These are phyloP conservation scores for Chironomus tentans DNA, from an alignment of 2,888 invertebrate species.

Conservation along the genomic window DNA sequence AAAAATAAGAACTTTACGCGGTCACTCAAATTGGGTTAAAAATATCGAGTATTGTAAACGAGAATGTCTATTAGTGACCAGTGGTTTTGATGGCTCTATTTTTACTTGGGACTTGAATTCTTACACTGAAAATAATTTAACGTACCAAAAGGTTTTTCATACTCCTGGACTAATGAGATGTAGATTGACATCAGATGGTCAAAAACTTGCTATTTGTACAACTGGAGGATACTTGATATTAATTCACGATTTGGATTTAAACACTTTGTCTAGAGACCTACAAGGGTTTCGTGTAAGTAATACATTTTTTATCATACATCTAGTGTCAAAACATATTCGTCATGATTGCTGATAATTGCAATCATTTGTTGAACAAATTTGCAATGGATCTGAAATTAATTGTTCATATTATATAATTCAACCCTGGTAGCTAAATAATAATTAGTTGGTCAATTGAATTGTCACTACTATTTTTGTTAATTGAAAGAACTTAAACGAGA, in stretches of 20 bases:
- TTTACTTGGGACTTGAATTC: slow-evolving; percentile 91
- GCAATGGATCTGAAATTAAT: too few relatives aligned
- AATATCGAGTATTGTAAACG: slow-evolving; percentile 86
- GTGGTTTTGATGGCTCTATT: slow-evolving; percentile 87
- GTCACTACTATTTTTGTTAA: too few relatives aligned
- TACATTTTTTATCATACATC: neutral
- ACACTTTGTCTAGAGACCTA: slow-evolving; percentile 68
- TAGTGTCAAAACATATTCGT: too few relatives aligned
- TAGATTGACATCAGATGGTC: slow-evolving; percentile 73
- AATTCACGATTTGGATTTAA: slow-evolving; percentile 77
- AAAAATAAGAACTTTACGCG: slow-evolving; percentile 65
- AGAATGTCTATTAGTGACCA: slow-evolving; percentile 77
- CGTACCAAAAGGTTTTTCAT: slow-evolving; percentile 75
- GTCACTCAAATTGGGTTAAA: slow-evolving; percentile 93
- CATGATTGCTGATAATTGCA: too few relatives aligned
- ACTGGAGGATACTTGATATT: slow-evolving; percentile 83
- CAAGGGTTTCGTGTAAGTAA: slow-evolving; percentile 66
- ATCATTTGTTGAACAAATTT: too few relatives aligned
- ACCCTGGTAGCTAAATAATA: too few relatives aligned
- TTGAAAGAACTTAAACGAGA: too few relatives aligned
- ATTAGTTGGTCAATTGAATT: too few relatives aligned
- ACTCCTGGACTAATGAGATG: slow-evolving; percentile 81
- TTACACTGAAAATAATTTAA: slow-evolving; percentile 65
- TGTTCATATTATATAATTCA: too few relatives aligned
- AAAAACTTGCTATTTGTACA: slow-evolving; percentile 83